Percentiles rank a stretch among this genome's conserved stretches.
Conservation (phyloP, 2,797 vertebrate species). For the Anomalospiza imberbis region DNA sequence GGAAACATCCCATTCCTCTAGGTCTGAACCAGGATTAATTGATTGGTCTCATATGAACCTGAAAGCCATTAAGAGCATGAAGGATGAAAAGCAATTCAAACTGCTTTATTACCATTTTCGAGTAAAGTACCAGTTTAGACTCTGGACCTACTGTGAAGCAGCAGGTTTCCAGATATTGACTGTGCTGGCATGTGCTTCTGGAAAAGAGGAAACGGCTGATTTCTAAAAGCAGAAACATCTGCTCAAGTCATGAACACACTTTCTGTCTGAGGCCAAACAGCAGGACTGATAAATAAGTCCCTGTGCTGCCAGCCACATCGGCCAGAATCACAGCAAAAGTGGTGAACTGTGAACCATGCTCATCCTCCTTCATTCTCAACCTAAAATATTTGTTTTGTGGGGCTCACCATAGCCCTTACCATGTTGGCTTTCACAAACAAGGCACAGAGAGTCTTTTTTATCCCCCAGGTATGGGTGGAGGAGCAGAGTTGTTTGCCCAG, state of each 20-base stretch:
- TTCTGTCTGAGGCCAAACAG: slow-evolving; percentile 28
- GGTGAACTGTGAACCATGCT: neutral
- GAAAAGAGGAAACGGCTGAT: slow-evolving; percentile 71
- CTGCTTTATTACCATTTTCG: slow-evolving; percentile 79
- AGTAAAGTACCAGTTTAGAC: slow-evolving; percentile 80
- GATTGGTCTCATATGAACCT: slow-evolving; percentile 79
- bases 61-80: slow-evolving; percentile 74
- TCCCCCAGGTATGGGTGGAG: neutral
- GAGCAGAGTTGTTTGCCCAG: neutral
- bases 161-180: slow-evolving; percentile 76
- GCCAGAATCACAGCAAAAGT: slow-evolving; percentile 10
- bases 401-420: neutral
- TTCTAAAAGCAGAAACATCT: slow-evolving; percentile 77
- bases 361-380: neutral
- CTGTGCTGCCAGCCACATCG: neutral
- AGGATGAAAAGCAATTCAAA: slow-evolving; percentile 79
- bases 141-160: slow-evolving; percentile 79
- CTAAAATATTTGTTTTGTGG: neutral
- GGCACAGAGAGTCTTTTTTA: neutral
- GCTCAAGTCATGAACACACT: slow-evolving; percentile 58
- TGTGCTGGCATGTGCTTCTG: slow-evolving; percentile 73
- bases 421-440: neutral
- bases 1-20: slow-evolving; percentile 65
- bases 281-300: neutral
- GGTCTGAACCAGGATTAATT: slow-evolving; percentile 77